Evolutionary conservation across 2,113 vertebrate species (phyloP).

Genomic region (Marcusenius ussheri): DNA sequence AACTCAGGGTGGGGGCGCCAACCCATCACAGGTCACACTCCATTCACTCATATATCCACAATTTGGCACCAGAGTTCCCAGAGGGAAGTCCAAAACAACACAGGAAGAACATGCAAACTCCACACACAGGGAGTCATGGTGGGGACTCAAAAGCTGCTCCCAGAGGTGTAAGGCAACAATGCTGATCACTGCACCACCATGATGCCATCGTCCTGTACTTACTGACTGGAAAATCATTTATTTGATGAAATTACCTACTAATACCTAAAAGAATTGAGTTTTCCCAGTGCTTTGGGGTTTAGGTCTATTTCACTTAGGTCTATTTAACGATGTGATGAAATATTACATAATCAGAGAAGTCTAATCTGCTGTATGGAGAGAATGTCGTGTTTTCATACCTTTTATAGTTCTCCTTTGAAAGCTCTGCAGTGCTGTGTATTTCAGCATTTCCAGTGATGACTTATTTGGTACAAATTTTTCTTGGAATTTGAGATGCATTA

Average conservation of each 20-base stretch:
- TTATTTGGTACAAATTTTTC: not conserved
- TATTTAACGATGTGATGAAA: not conserved
- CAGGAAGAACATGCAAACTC: not conserved
- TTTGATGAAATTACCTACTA: not conserved
- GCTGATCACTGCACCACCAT: not conserved
- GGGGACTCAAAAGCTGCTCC: not conserved
- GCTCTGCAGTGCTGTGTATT: not conserved
- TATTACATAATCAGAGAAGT: not conserved
- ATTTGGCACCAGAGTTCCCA: too few species aligned
- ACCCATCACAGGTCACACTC: too few species aligned
- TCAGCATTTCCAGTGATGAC: not conserved
- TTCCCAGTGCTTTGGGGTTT: not conserved
- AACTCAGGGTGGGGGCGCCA: too few species aligned
- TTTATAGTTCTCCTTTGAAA: not conserved
- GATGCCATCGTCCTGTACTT: not conserved
- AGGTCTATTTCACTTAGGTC: not conserved
- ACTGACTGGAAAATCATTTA: not conserved
- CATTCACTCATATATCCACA: too few species aligned
- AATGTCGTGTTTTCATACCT: not conserved
- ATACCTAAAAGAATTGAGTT: not conserved
- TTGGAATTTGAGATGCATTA: not conserved
- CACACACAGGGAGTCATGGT: too few species aligned
- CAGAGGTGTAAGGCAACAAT: not conserved
- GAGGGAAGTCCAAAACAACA: too few species aligned
- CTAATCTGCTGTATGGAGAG: not conserved